Evolutionary conservation across 2,113 vertebrate species (phyloP).

Genomic region (Bostrychus sinensis): DNA sequence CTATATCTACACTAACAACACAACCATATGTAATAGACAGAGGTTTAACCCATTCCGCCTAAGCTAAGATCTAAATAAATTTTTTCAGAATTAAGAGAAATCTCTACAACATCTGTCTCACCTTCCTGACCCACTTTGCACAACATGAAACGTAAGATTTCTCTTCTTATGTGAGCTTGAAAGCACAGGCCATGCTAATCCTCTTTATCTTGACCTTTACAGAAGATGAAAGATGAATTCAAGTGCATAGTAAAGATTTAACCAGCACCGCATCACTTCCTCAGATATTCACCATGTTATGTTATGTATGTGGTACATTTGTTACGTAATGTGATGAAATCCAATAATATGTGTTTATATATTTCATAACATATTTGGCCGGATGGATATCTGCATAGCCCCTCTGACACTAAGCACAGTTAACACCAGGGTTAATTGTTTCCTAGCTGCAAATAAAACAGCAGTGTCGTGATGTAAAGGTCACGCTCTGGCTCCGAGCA

Average conservation of each 20-base stretch:
- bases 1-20: no score
- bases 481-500: background rate
- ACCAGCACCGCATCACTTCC: background rate
- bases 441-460: constrained; percentile 21
- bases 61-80: no score
- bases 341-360: background rate
- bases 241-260: background rate
- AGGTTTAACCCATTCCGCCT: background rate
- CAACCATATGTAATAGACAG: no score
- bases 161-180: background rate
- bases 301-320: no score
- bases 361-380: constrained; percentile 17
- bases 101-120: constrained; percentile 20
- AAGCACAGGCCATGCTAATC: background rate
- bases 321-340: constrained; percentile 24
- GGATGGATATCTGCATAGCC: background rate
- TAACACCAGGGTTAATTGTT: constrained; percentile 16
- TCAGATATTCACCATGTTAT: background rate
- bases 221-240: background rate
- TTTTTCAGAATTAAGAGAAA: background rate
- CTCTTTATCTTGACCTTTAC: constrained; percentile 1
- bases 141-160: constrained; percentile 2
- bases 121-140: background rate
- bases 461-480: constrained; percentile 22
- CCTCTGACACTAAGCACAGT: constrained; percentile 1